Conservation (phyloP, 2,113 vertebrate genomes). For the Myiozetetes cayanensis region DNA sequence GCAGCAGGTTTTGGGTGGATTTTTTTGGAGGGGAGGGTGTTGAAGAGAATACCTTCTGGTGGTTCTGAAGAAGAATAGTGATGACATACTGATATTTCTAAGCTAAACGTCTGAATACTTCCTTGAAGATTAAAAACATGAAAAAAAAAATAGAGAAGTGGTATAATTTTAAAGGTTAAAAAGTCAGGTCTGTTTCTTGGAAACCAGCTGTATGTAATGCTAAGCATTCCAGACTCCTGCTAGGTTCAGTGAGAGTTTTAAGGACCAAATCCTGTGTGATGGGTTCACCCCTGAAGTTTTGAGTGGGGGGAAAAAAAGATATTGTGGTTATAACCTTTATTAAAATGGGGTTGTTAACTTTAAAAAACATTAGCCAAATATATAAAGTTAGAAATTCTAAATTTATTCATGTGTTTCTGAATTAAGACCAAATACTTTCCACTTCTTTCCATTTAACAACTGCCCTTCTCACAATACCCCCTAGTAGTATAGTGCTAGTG, state of each 20-base stretch:
- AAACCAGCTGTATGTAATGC: background rate
- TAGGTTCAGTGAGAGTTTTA: background rate
- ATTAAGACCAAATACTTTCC: background rate
- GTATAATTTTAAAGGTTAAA: background rate
- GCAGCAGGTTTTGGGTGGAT: background rate
- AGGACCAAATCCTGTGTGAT: background rate
- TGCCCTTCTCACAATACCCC: background rate
- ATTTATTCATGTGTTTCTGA: background rate
- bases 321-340: background rate
- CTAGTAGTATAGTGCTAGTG: background rate
- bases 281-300: background rate
- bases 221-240: background rate
- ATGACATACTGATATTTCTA: background rate
- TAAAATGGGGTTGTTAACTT: background rate
- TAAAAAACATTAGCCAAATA: background rate
- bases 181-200: background rate
- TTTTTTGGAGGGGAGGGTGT: background rate
- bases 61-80: background rate
- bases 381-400: background rate
- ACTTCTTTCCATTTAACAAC: background rate
- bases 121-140: background rate
- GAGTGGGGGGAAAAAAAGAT: background rate
- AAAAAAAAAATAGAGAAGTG: background rate
- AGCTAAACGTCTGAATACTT: background rate
- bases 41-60: background rate